Conservation (phyloP, 2,113 vertebrate genomes). For the Syrmaticus mikado region DNA sequence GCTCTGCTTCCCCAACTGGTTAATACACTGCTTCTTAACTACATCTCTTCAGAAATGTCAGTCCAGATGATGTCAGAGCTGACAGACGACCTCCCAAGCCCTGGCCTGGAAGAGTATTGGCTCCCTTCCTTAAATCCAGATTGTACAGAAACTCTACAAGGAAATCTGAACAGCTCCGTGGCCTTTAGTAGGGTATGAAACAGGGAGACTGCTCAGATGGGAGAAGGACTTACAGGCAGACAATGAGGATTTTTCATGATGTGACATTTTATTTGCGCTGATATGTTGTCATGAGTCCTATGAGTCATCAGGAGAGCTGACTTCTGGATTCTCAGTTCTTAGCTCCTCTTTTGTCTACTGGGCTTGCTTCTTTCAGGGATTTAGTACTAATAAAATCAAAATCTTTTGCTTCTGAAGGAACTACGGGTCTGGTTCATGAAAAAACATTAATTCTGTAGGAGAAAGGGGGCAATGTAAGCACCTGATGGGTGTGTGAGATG, state of each 20-base stretch:
- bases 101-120: background rate
- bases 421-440: background rate
- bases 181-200: constrained; percentile 16
- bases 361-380: background rate
- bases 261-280: constrained; percentile 40
- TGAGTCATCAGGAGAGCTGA: background rate
- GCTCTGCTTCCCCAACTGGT: background rate
- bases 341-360: background rate
- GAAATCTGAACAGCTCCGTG: background rate
- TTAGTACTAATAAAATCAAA: constrained; percentile 30
- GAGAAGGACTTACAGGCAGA: constrained; percentile 29
- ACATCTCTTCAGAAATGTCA: background rate
- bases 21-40: background rate
- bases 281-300: background rate
- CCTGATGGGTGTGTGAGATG: background rate
- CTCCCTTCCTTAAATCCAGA: background rate
- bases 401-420: background rate
- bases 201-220: background rate
- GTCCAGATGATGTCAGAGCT: background rate
- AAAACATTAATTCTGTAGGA: background rate
- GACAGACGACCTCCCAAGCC: background rate
- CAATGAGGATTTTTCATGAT: constrained; percentile 52
- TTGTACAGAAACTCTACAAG: background rate
- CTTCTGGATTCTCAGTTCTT: background rate
- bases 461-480: background rate